Percentiles rank a stretch among this genome's conserved stretches.
These are phyloP conservation scores for Lates japonicus DNA, from an alignment of 2,797 vertebrate genomes.

Conservation along the genomic window DNA sequence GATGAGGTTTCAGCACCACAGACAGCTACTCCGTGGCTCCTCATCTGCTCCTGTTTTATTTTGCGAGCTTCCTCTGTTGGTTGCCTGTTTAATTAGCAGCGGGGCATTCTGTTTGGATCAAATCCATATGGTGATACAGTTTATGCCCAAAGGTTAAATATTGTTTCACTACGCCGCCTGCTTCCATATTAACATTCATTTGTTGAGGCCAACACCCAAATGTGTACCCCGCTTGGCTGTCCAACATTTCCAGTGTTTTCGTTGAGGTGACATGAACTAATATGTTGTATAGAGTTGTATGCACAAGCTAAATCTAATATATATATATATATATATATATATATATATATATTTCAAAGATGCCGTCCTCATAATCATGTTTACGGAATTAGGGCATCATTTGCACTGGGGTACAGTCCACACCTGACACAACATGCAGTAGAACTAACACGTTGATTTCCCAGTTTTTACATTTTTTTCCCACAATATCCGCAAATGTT, in stretches of 20 bases:
- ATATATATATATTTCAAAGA: not conserved
- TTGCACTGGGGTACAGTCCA: too few species aligned
- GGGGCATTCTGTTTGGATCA: slow-evolving; percentile 15
- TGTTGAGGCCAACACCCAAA: not conserved
- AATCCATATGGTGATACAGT: slow-evolving; percentile 11
- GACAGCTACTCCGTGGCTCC: slow-evolving; percentile 27
- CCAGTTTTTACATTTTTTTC: not conserved
- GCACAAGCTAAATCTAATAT: not conserved
- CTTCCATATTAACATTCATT: slow-evolving; percentile 1
- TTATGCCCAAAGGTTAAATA: slow-evolving; percentile 35
- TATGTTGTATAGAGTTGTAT: not conserved
- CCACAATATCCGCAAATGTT: too few species aligned
- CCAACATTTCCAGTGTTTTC: not conserved
- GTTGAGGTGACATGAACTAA: not conserved
- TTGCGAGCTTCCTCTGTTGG: not conserved
- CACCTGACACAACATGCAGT: not conserved
- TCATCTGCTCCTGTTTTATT: not conserved
- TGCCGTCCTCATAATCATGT: not conserved
- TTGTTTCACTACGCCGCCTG: not conserved
- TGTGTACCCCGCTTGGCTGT: not conserved
- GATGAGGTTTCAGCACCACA: slow-evolving; percentile 29
- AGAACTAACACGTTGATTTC: not conserved
- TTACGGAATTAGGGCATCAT: not conserved
- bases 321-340: too few species aligned
- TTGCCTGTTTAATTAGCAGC: not conserved